Evolutionary conservation across 1,140 invertebrate species (phyloP), one percentile per base, ranked within the genome.

Genomic region (Hestina assimilis): DNA sequence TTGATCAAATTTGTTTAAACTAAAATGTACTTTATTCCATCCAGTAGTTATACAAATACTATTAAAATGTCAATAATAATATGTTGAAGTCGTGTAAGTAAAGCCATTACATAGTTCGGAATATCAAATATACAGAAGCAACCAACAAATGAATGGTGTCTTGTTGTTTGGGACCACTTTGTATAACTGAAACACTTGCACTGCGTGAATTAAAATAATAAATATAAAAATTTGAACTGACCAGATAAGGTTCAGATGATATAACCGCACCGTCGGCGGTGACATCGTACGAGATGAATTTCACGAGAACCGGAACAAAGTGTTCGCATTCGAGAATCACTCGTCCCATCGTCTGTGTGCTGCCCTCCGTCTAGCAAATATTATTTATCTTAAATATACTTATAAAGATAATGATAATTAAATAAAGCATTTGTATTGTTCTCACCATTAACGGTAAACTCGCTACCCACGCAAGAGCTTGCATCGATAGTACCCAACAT

Each of bases 401-500:
- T 11, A 45, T 24, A 24, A 14, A 5, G 7, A 17, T 21, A 23
- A 14, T 2, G n/a, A 11, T 23, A 24, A 9, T n/a, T 19, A 41
- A 12, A 31, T 9, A 19, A 20, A 38, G 0, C 5, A 38, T 9
- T 9, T 1, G 2, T 4, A 19, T 1, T 1, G 5, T 17, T 51
- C 48, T 59, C 21, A 89, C 87, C 71, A 76, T 68, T 51, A 86
- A 50, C 6, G 85, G 83, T 47, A 86, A 66, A 54, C 69, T 83
- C 1, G 86, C 79, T 5, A 88, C 75, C 86, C 86, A 89, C 3
- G 86, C 86, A 29, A 89, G 70, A n/a, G 86, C 83, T 53, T 89
- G 85, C 79, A 89, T 88, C 1, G 81, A 87, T 12, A 89, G 47
- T 47, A 89, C 84, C 88, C 88, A 89, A 58, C 86, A 88, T 50